A percentile compares a stretch with the other conserved stretches of the same genome.
These are phyloP conservation scores for Drosophila tsacasi DNA, from an alignment of 1,140 invertebrate species.

Conservation along the genomic window DNA sequence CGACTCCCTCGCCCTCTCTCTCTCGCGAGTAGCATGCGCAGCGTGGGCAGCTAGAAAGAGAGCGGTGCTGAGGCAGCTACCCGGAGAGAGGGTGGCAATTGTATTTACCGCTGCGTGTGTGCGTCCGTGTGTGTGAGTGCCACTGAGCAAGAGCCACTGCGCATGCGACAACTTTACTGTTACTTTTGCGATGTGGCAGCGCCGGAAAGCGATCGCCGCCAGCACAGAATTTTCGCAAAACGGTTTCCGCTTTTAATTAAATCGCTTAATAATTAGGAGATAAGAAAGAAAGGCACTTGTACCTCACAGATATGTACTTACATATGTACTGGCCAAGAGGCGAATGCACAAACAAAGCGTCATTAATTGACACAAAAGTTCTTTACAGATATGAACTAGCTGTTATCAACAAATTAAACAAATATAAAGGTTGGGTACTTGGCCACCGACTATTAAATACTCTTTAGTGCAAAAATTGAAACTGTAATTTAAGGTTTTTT, in stretches of 20 bases:
- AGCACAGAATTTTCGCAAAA: not conserved
- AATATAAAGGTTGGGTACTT: not conserved
- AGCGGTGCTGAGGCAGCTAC: constrained; percentile 34
- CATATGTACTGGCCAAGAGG: not conserved
- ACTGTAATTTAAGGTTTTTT: not conserved
- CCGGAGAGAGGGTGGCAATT: constrained; percentile 63
- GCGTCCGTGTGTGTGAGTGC: constrained; percentile 23
- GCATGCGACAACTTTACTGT: constrained; percentile 77
- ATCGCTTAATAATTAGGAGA: not conserved
- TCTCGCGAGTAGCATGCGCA: constrained; percentile 73
- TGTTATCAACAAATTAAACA: constrained; percentile 7
- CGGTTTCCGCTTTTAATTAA: not conserved
- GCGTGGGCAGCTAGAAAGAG: constrained; percentile 37
- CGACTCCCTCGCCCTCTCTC: constrained; percentile 35
- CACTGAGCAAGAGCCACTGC: constrained; percentile 35
- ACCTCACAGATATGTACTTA: not conserved
- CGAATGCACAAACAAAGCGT: not conserved
- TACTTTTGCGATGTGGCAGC: constrained; percentile 30
- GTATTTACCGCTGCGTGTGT: constrained; percentile 3
- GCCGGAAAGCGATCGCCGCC: constrained; percentile 41
- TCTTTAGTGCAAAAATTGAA: not conserved
- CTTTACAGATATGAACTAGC: not conserved
- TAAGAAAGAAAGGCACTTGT: not conserved
- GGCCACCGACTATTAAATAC: not conserved
- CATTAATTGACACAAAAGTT: constrained; percentile 2